Conservation (phyloP, 2,113 vertebrate genomes). For the Notothenia rossii region DNA sequence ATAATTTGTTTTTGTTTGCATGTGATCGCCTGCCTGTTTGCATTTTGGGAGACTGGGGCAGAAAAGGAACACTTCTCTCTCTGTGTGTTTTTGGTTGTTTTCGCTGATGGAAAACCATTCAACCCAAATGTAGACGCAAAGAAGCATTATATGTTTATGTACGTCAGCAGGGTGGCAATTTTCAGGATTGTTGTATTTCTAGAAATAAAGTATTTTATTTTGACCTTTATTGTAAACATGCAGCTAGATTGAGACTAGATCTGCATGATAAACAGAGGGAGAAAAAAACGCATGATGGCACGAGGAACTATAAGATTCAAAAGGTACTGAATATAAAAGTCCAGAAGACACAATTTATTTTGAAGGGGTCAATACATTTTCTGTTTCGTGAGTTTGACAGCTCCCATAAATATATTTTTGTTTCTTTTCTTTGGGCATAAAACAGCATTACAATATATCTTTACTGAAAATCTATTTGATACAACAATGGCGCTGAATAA, state of each 20-base stretch:
- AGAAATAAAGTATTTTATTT: constrained; percentile 14
- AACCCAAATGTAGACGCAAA: constrained; percentile 39
- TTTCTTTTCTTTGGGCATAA: background rate
- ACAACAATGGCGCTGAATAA: background rate
- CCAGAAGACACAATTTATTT: background rate
- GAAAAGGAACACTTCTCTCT: constrained; percentile 27
- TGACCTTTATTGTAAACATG: constrained; percentile 30
- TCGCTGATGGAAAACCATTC: constrained; percentile 37
- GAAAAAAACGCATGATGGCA: background rate
- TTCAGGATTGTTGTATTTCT: constrained; percentile 26
- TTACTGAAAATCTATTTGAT: background rate
- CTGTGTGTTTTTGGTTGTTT: background rate
- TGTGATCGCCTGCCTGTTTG: constrained; percentile 61
- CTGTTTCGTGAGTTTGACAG: background rate
- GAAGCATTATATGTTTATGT: constrained; percentile 23
- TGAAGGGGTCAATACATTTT: background rate
- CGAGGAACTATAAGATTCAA: constrained; percentile 1
- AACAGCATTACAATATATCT: background rate
- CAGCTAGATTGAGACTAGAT: constrained; percentile 15
- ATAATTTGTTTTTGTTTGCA: constrained; percentile 74
- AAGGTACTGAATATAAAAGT: constrained; percentile 27
- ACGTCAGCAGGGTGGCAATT: constrained; percentile 17
- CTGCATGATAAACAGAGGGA: constrained; percentile 20
- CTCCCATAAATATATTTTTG: background rate
- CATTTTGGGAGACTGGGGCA: constrained; percentile 48